Evolutionary conservation across 2,797 vertebrate genomes (phyloP).

Genomic region (Lacerta agilis): DNA sequence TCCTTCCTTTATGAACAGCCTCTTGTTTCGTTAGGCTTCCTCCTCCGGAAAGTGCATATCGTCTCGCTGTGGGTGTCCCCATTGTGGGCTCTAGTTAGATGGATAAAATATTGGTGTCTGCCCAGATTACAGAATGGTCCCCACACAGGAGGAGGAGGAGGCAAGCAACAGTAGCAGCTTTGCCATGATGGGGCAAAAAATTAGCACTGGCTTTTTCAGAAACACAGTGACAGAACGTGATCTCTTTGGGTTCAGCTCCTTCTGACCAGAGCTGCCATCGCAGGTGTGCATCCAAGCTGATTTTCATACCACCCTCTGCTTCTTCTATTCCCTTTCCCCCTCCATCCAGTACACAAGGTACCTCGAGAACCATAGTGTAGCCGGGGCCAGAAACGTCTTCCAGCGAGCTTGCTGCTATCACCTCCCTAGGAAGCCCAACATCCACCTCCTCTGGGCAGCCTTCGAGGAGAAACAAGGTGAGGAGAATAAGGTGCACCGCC

Average conservation of each 20-base stretch:
- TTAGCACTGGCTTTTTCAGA: no score
- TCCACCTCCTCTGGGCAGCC: conserved; percentile 87
- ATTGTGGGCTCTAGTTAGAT: no score
- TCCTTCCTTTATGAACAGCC: no score
- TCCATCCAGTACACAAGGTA: conserved; percentile 82
- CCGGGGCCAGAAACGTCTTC: conserved; percentile 80
- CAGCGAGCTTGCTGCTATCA: conserved; percentile 85
- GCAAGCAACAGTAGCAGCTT: no score
- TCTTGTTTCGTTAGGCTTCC: no score
- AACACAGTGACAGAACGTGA: no score
- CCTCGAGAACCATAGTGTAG: conserved; percentile 79
- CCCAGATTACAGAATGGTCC: no score
- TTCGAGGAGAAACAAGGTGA: conserved; percentile 89
- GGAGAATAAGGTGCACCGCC: neutral
- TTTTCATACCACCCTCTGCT: neutral
- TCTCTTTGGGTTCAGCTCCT: neutral
- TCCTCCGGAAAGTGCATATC: no score
- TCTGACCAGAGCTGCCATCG: neutral
- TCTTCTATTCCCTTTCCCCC: neutral
- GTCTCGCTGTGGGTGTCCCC: no score
- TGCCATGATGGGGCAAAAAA: no score
- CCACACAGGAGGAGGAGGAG: no score
- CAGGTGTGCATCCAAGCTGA: neutral
- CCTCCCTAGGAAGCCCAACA: conserved; percentile 82
- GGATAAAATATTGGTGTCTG: no score